Conservation (phyloP, 2,113 vertebrate species). For the Anhinga rufa region DNA sequence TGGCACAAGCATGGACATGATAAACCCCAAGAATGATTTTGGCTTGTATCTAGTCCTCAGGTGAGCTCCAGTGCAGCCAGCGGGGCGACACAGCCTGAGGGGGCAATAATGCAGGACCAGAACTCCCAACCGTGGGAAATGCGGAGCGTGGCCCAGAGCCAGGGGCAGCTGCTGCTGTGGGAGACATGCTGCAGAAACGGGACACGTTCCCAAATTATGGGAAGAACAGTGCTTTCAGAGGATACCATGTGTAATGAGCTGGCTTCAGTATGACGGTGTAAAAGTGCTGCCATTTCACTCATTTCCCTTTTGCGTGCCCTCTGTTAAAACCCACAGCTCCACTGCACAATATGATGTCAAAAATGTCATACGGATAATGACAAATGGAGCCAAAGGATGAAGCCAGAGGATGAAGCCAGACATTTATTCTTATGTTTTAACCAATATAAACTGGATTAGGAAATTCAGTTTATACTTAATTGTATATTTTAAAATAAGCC, state of each 20-base stretch:
- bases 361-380: background rate
- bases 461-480: conserved; percentile 11
- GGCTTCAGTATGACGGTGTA: background rate
- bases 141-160: fast-evolving
- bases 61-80: background rate
- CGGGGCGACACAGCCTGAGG: fast-evolving
- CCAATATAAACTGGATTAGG: background rate
- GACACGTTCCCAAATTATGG: background rate
- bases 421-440: background rate
- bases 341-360: background rate
- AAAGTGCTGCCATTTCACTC: background rate
- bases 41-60: background rate
- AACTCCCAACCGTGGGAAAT: fast-evolving
- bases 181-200: background rate
- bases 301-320: background rate
- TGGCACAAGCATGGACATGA: fast-evolving
- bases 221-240: background rate
- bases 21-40: background rate
- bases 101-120: fast-evolving
- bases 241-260: background rate
- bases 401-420: background rate
- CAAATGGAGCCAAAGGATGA: background rate
- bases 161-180: background rate
- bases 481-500: background rate
- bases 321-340: background rate